A percentile compares a stretch with the other conserved stretches of the same genome.
These are phyloP conservation scores for Siphamia tubifer DNA, from an alignment of 2,113 vertebrate genomes.

Conservation along the genomic window DNA sequence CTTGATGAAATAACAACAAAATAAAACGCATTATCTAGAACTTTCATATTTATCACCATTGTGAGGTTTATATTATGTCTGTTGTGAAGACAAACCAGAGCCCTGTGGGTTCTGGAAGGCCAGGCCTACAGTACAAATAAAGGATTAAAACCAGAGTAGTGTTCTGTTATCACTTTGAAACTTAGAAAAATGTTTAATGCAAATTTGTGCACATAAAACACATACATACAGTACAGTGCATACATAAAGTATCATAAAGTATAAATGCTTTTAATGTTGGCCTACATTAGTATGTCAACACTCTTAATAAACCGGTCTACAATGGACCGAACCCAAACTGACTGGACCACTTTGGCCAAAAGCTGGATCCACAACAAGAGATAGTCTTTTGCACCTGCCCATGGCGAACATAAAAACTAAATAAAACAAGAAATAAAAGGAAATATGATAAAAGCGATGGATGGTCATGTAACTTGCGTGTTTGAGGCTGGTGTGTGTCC, in stretches of 20 bases:
- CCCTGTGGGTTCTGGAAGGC: too few relatives aligned
- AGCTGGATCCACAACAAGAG: slow-evolving; percentile 41
- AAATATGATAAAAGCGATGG: slow-evolving; percentile 32
- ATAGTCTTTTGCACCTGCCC: slow-evolving; percentile 41
- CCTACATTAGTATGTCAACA: slow-evolving; percentile 69
- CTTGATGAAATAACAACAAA: too few relatives aligned
- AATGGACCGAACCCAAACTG: slow-evolving; percentile 51
- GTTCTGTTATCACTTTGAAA: slow-evolving; percentile 44
- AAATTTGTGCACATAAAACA: slow-evolving; percentile 79
- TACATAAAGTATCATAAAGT: slow-evolving; percentile 72
- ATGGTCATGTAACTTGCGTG: slow-evolving; percentile 27
- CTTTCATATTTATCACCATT: not conserved
- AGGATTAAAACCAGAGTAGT: slow-evolving; percentile 17
- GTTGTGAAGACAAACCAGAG: too few relatives aligned
- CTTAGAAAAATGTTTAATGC: slow-evolving; percentile 78
- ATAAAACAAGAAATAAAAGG: too few relatives aligned
- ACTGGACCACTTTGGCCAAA: slow-evolving; percentile 58
- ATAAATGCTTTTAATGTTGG: slow-evolving; percentile 75
- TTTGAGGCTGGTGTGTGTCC: slow-evolving; percentile 58
- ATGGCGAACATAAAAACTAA: not conserved
- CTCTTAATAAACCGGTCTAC: slow-evolving; percentile 59
- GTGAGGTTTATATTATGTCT: too few relatives aligned
- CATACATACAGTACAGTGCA: slow-evolving; percentile 76
- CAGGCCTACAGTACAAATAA: slow-evolving; percentile 7
- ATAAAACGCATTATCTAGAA: too few relatives aligned